Base-by-base conservation (phyloP, 1,140 invertebrate species). In the Drosophila lini region DNA sequence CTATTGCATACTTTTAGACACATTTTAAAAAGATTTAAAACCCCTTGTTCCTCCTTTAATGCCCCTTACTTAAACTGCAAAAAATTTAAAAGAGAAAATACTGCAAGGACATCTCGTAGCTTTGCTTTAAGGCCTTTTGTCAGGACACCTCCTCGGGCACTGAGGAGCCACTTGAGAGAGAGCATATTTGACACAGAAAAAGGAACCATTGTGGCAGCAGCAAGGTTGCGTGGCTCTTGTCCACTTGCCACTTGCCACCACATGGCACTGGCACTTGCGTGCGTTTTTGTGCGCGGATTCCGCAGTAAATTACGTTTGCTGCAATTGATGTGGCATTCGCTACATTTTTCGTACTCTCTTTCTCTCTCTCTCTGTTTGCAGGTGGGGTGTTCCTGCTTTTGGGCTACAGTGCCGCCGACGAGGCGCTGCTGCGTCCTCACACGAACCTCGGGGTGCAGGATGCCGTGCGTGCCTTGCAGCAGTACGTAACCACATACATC, bases 321-420 rank as follows among this genome's bases (percentile, higher is more conserved):
- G 60, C 85, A 81, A 85, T 88, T 79, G 81, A 88, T 86, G 69
- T 73, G 62, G 60, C 56, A 57, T 64, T 64, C 60, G 45, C 61
- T 69, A 65, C 65, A 64, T 70, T 41, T 40, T 56, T 70, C 13
- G 25, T 40, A 15, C 25, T 7, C 38, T 36, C 5, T 44, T 3
- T 44, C 8, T 45, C 44, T 28, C 34, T 28, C 34, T 15, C 11
- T 53, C 45, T 50, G 7, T 5, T 65, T 56, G 5, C 93, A 96
- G 96, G 96, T 84, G 97, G 97, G 19, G 95, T 97, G 42, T 98
- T 97, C 93, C 94, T 98, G 74, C 96, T 97, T 92, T 94, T 98
- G 47, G 97, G 97, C 36, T 98, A 97, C 92, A 97, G 97, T 82
- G 95, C 97, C 69, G 95, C 95, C 19, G 97, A 98, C 91, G 97